Evolutionary conservation across 2,113 vertebrate species (phyloP).

Genomic region (Peromyscus maniculatus): DNA sequence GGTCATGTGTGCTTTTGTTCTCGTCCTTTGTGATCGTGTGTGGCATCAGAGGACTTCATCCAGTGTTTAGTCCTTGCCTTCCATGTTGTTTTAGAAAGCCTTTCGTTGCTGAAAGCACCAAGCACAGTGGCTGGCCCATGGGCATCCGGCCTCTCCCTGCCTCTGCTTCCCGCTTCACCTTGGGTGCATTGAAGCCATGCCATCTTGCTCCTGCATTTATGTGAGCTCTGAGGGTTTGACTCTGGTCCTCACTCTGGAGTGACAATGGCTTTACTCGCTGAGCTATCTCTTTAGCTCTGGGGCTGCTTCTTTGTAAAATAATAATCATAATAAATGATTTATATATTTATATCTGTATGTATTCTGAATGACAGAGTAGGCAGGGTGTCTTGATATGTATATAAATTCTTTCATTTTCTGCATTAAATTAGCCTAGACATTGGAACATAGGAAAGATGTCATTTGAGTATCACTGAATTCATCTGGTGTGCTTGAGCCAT

Average conservation of each 20-base stretch:
- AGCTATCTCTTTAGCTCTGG: background rate
- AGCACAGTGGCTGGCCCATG: too few species aligned
- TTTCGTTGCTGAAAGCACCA: background rate
- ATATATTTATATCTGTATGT: background rate
- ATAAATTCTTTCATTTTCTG: background rate
- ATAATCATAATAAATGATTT: background rate
- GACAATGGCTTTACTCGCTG: background rate
- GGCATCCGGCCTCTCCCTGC: background rate
- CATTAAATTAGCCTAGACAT: background rate
- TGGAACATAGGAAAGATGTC: background rate
- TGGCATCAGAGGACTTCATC: too few species aligned
- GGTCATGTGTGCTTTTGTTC: background rate
- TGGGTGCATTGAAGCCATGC: background rate
- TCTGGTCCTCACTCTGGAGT: background rate
- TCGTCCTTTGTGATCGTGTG: background rate
- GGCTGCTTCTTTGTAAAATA: background rate
- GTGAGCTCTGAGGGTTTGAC: background rate
- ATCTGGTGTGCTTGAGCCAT: background rate
- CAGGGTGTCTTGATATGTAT: background rate
- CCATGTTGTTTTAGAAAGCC: background rate
- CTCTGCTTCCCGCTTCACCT: background rate
- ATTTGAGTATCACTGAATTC: background rate
- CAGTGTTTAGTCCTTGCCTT: too few species aligned
- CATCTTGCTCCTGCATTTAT: background rate
- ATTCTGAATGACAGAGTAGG: background rate